Evolutionary conservation across 2,797 vertebrate genomes (phyloP).

Genomic region (Perodicticus potto): DNA sequence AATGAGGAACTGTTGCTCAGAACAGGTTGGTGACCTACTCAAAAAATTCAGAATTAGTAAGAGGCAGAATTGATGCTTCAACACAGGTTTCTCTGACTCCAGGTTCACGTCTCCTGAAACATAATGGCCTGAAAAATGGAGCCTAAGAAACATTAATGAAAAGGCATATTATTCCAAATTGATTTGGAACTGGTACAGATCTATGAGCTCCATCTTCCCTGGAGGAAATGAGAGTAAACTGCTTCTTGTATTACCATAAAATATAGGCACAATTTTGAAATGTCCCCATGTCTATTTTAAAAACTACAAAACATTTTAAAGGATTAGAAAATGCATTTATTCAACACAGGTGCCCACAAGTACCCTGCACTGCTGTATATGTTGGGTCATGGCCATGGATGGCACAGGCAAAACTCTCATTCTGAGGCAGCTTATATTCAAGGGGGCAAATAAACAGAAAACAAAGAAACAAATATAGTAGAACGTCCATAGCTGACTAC

Average conservation of each 20-base stretch:
- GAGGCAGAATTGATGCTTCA: conserved; percentile 16
- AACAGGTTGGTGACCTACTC: conserved; percentile 7
- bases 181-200: background rate
- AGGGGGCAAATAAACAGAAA: background rate
- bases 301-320: conserved; percentile 25
- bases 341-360: background rate
- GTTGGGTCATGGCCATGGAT: background rate
- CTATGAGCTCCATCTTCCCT: conserved; percentile 1
- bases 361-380: background rate
- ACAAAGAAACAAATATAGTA: background rate
- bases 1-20: background rate
- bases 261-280: conserved; percentile 21
- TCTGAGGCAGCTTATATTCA: background rate
- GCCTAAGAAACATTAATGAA: conserved; percentile 29
- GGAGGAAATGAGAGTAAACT: conserved; percentile 20
- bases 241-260: conserved; percentile 22
- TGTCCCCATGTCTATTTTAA: background rate
- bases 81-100: background rate
- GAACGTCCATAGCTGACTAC: too few relatives aligned
- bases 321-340: conserved; percentile 2
- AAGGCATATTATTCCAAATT: conserved; percentile 5
- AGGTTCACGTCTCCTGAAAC: background rate
- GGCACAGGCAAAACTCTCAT: background rate
- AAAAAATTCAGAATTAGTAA: conserved; percentile 34
- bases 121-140: background rate